Percentiles rank a stretch among this genome's conserved stretches.
Evolutionary conservation across 2,888 invertebrate species (phyloP).

Genomic region (Rhorus exstirpatorius): DNA sequence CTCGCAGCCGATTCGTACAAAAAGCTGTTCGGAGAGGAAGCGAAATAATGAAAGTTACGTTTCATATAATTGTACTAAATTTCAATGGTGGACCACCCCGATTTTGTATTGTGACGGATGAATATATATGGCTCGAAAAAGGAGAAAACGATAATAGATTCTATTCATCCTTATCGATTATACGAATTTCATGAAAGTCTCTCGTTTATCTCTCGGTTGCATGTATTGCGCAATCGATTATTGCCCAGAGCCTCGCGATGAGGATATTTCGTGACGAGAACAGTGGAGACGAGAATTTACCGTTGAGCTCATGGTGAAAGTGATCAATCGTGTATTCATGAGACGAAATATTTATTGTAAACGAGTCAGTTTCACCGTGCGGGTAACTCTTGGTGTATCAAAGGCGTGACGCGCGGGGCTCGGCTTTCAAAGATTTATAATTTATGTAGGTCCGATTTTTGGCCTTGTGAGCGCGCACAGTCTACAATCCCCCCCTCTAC

Average conservation of each 20-base stretch:
- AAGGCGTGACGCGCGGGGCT: no score
- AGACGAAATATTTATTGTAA: background rate
- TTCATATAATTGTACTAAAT: no score
- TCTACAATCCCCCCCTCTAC: constrained; percentile 17
- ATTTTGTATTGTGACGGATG: constrained; percentile 16
- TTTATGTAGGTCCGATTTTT: constrained; percentile 48
- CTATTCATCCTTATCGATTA: constrained; percentile 26
- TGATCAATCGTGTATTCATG: background rate
- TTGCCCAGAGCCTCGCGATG: constrained; percentile 7
- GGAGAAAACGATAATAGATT: background rate
- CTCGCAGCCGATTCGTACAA: background rate
- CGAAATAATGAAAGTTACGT: no score
- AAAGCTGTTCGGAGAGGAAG: no score
- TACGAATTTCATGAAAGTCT: constrained; percentile 15
- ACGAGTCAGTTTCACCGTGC: background rate
- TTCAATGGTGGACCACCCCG: constrained; percentile 20
- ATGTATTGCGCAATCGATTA: constrained; percentile 38
- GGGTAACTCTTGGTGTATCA: background rate
- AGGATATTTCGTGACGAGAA: constrained; percentile 42
- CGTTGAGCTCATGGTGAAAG: constrained; percentile 2
- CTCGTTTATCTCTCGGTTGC: background rate
- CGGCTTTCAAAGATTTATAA: constrained; percentile 50
- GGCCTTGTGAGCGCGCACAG: constrained; percentile 48
- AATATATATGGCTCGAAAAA: background rate
- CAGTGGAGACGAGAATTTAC: constrained; percentile 20